Evolutionary conservation across 2,888 invertebrate species (phyloP), one percentile per base, ranked within the genome.

Genomic region (Lasiommata megera): DNA sequence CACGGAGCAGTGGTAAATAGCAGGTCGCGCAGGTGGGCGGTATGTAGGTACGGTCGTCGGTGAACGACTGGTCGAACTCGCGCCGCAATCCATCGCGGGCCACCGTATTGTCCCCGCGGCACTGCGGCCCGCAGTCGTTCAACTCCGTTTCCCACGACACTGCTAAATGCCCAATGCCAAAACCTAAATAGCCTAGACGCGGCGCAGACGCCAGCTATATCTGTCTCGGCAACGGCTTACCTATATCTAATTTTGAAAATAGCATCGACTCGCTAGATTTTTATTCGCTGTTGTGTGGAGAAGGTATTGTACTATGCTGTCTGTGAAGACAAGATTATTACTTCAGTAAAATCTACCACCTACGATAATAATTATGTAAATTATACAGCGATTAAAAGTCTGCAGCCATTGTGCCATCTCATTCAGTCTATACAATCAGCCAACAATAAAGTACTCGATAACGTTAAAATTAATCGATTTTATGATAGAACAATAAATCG

Each of bases 121-220:
- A 16, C 46, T 46, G 16, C 31, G 46, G 31, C 44, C 44, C 46
- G 80, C 85, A 88, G 90, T 90, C 89, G 88, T 89, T 90, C 90
- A 89, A 89, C 90, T 87, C 87, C 65, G 84, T 82, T 91, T 91
- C 90, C 90, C 92, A 91, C 88, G 88, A 86, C 82, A 79, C 82
- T 80, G 61, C 59, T 68, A 82, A 84, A 79, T 83, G 80, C 77
- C 84, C 88, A 86, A 85, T 88, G 87, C 87, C 87, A 88, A 87
- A 84, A 81, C 77, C 79, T 80, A 84, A 86, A 89, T 88, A 88
- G 82, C 85, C 87, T 88, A 89, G 89, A 88, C 89, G 84, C 84
- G 81, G 76, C 77, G 77, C 87, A 90, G 89, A 90, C 89, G 79
- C 72, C 71, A 58, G 82, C 86, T 88, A 88, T 82, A 88, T 88